These are phyloP conservation scores for Synergus gifuensis DNA, from an alignment of 2,888 invertebrate genomes.

Conservation along the genomic window DNA sequence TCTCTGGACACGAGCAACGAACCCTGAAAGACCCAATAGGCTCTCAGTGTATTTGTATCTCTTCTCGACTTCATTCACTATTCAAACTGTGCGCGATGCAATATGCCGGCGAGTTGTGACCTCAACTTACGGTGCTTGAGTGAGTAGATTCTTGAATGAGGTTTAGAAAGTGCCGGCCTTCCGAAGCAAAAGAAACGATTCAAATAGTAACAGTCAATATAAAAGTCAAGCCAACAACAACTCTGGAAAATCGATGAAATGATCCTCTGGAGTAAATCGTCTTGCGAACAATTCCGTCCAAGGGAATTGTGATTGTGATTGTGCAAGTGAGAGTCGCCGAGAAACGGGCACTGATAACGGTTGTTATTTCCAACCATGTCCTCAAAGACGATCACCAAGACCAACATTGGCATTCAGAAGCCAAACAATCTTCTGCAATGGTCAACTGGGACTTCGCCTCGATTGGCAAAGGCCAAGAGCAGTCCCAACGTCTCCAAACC, in stretches of 20 bases:
- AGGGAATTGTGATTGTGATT: conserved; percentile 16
- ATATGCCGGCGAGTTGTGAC: conserved; percentile 40
- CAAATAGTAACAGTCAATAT: not conserved
- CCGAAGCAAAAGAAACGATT: not conserved
- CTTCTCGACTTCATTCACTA: conserved; percentile 34
- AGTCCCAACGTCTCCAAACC: conserved; percentile 71
- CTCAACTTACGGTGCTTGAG: conserved; percentile 32
- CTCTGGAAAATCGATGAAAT: conserved; percentile 11
- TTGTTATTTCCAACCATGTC: conserved; percentile 51
- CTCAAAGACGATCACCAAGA: conserved; percentile 44
- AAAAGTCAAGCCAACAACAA: not conserved
- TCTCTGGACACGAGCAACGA: conserved; percentile 20
- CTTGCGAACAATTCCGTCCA: conserved; percentile 1
- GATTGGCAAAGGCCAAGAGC: conserved; percentile 71
- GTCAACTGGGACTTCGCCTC: conserved; percentile 26
- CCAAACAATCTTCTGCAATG: conserved; percentile 27
- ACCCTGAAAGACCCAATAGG: not conserved
- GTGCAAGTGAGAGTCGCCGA: not conserved
- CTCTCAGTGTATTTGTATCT: conserved; percentile 15
- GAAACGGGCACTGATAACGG: conserved; percentile 43
- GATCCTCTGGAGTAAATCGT: not conserved
- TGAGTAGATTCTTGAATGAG: conserved; percentile 41
- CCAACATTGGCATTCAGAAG: conserved; percentile 34
- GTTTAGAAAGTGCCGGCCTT: conserved; percentile 26
- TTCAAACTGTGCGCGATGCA: conserved; percentile 40